Conservation (phyloP, 2,888 invertebrate species). For the Galerucella calmariensis region DNA sequence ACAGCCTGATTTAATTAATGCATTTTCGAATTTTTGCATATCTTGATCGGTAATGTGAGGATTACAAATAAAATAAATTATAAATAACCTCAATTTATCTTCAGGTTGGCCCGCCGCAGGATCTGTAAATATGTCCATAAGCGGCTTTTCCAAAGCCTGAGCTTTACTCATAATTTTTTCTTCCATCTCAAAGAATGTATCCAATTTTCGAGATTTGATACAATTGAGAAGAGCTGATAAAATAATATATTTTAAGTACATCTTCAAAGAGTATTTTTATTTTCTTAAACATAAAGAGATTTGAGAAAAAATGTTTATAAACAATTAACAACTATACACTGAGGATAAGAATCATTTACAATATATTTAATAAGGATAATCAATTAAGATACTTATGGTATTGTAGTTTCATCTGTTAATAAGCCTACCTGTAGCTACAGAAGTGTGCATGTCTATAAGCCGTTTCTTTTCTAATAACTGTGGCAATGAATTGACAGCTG, state of each 20-base stretch:
- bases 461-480: constrained; percentile 97
- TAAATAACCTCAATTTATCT: constrained; percentile 92
- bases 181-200: constrained; percentile 97
- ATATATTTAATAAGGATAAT: too few relatives aligned
- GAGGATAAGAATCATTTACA: too few relatives aligned
- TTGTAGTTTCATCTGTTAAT: not conserved
- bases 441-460: constrained; percentile 98
- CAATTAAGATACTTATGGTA: too few relatives aligned
- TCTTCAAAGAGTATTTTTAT: too few relatives aligned
- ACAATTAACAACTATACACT: too few relatives aligned
- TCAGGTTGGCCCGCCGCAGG: constrained; percentile 87
- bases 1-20: constrained; percentile 83
- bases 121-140: constrained; percentile 90
- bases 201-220: constrained; percentile 90
- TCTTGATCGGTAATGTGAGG: constrained; percentile 84
- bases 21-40: constrained; percentile 84
- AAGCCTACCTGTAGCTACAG: constrained; percentile 86
- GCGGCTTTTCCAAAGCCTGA: constrained; percentile 76
- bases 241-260: not conserved
- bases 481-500: constrained; percentile 95
- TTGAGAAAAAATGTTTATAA: too few relatives aligned
- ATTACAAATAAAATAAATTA: constrained; percentile 91
- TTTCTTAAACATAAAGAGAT: not conserved
- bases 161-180: constrained; percentile 96
- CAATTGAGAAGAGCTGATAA: constrained; percentile 77